Evolutionary conservation across 1,140 invertebrate species (phyloP), one percentile per base, ranked within the genome.

Genomic region (Drosophila quadrilineata): DNA sequence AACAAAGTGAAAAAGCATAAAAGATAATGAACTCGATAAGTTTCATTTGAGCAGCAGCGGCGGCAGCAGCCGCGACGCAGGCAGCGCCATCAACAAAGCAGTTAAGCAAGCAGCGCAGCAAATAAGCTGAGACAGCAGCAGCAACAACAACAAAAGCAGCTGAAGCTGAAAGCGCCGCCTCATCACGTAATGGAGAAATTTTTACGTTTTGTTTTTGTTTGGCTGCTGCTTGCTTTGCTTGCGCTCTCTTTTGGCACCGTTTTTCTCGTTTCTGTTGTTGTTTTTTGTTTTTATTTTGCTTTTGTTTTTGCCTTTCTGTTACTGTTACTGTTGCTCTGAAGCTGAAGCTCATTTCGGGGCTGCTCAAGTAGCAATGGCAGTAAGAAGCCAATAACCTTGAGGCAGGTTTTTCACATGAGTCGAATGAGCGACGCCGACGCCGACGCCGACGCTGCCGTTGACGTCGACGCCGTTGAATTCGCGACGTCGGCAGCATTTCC

Each of bases 361-460:
- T n/a, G n/a, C n/a, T n/a, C n/a, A n/a, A n/a, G n/a, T n/a, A n/a
- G n/a, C n/a, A n/a, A n/a, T n/a, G 60, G 33, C 48, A 75, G 43
- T 71, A 82, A 79, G 77, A 66, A 66, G 63, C 56, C 77, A 82
- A 82, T 73, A 84, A 82, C 77, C 77, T 82, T 82, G 77, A 84
- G 77, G 77, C 77, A 82, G 77, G 77, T 84, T 82, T 82, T 82
- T 82, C 77, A 84, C 64, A 82, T 73, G 62, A 62, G 59, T n/a
- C n/a, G n/a, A n/a, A n/a, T n/a, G n/a, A n/a, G n/a, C n/a, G n/a
- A n/a, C n/a, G n/a, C n/a, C n/a, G n/a, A 67, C 70, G 56, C 21
- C 50, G 43, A 33, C 66, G 48, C 58, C 31, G 24, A 33, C 41
- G 31, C 45, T 6, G 24, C 31, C n/a, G n/a, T n/a, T n/a, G n/a